Base-by-base conservation (phyloP, 2,888 invertebrate species). In the Troglohyphantes excavatus region DNA sequence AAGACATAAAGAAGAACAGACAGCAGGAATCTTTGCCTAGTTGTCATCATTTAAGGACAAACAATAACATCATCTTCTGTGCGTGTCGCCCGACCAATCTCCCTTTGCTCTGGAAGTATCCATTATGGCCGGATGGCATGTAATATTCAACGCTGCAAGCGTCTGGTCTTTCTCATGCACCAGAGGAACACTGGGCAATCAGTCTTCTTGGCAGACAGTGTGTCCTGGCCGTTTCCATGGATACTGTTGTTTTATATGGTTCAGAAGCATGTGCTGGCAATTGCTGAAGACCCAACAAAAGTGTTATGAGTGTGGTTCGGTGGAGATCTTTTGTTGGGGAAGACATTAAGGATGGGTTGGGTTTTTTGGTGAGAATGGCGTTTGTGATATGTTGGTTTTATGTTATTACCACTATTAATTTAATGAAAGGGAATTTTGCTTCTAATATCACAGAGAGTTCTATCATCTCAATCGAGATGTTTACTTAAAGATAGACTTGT, bases 61-160 rank as follows among this genome's bases (percentile, higher is more conserved):
- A 70, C 70, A 72, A 83, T 83, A 83, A 83, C 78, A 29, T 86
- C 86, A 86, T 86, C 78, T 63, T 78, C 78, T 86, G 86, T 86
- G 70, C 33, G 23, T 21, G 17, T 13, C n/a, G 53, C 17, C 53
- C 53, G 19, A 75, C 29, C 65, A 65, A 73, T 53, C 70, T 86
- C 59, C 53, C 46, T 19, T 46, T 23, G 9, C 13, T 53, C 29
- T 53, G 70, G 70, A 72, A 53, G 21, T 53, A 87, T 87, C 63
- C 79, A 87, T 87, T 79, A 70, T 68, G 78, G 39, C 63, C 43
- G 53, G 11, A 26, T 59, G 61, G 85, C 78, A 85, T 78, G 85
- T 59, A 85, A 85, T 85, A 85, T 85, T 85, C 86, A 79, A 53
- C 79, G 65, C 29, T 78, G 21, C 23, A 59, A 82, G 17, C 21